Conservation (phyloP, 2,888 invertebrate species). For the Aphodius granarius region DNA sequence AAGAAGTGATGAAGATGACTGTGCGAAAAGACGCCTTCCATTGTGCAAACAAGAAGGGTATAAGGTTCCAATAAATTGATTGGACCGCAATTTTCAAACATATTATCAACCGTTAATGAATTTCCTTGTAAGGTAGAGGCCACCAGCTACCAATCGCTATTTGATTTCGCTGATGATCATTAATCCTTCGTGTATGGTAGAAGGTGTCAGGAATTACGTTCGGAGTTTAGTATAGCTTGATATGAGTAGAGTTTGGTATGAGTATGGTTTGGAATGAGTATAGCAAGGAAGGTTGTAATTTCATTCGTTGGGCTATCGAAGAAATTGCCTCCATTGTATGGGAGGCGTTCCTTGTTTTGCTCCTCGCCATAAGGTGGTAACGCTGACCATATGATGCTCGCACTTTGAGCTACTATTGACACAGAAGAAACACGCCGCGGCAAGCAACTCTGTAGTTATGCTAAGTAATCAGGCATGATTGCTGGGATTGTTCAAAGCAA, state of each 20-base stretch:
- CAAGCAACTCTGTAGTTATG: background rate
- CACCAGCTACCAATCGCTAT: background rate
- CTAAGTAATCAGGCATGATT: background rate
- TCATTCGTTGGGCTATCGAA: background rate
- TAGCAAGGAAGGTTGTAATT: background rate
- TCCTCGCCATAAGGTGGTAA: background rate
- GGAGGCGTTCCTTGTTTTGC: background rate
- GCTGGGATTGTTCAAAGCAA: background rate
- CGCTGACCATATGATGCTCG: background rate
- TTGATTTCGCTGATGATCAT: background rate
- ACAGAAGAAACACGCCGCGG: background rate
- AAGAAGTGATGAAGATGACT: conserved; percentile 11
- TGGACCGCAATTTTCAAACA: background rate
- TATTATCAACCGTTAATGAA: conserved; percentile 9
- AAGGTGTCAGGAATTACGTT: too few relatives aligned
- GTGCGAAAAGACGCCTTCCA: conserved; percentile 1
- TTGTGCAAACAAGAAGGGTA: conserved; percentile 5
- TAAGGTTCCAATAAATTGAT: conserved; percentile 12
- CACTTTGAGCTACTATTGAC: background rate
- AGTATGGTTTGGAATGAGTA: too few relatives aligned
- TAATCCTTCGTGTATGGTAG: background rate
- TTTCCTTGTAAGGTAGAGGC: background rate
- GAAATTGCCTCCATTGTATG: background rate
- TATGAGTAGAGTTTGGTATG: too few relatives aligned
- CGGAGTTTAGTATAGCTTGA: too few relatives aligned